phyloP scores from a whole-genome alignment of 2,888 invertebrate species.

The Tortrix viridana region DNA sequence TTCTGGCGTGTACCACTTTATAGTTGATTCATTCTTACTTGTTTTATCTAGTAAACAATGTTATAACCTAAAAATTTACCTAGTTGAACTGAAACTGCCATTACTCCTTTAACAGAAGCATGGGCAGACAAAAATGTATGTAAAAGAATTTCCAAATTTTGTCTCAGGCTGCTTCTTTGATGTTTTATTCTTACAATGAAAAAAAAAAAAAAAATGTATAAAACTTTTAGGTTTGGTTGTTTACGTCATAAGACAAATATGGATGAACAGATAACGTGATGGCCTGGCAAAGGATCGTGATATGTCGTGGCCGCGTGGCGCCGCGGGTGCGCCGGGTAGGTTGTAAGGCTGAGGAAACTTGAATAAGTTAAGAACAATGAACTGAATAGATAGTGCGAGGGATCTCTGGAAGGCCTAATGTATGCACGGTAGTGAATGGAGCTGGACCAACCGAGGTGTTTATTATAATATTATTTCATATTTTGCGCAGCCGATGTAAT shows the following conservation, averaged over 20 bases:
- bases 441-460: slow-evolving; percentile 18
- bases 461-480: slow-evolving; percentile 8
- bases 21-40: too few relatives aligned
- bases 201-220: too few relatives aligned
- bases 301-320: slow-evolving; percentile 19
- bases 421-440: slow-evolving; percentile 11
- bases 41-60: too few relatives aligned
- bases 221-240: not conserved
- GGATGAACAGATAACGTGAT: not conserved
- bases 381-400: slow-evolving; percentile 32
- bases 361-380: slow-evolving; percentile 33
- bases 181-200: too few relatives aligned
- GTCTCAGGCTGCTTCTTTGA: too few relatives aligned
- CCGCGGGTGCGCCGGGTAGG: not conserved
- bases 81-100: too few relatives aligned
- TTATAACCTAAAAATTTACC: too few relatives aligned
- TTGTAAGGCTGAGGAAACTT: slow-evolving; percentile 14
- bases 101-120: too few relatives aligned
- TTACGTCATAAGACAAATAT: not conserved
- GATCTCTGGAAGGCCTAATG: slow-evolving; percentile 31
- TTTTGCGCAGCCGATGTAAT: slow-evolving; percentile 9
- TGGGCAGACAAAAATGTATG: too few relatives aligned
- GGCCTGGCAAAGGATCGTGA: slow-evolving; percentile 18
- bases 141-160: too few relatives aligned
- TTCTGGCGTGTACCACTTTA: not conserved